Conservation (phyloP, 2,888 invertebrate species). For the Hypena proboscidalis region DNA sequence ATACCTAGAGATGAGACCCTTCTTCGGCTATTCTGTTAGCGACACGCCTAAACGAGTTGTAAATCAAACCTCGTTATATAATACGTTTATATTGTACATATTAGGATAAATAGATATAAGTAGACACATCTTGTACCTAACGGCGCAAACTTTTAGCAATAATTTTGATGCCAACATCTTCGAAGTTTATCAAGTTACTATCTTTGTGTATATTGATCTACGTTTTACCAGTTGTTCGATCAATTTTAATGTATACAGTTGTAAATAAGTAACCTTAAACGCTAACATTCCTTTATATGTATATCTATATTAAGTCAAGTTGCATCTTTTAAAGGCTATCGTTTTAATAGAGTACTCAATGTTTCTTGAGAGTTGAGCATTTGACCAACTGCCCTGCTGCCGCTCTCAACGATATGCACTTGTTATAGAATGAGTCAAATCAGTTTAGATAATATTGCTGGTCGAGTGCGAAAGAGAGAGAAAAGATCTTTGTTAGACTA, state of each 20-base stretch:
- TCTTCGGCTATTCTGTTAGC: too few species aligned
- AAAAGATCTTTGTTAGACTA: too few species aligned
- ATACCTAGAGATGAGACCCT: too few species aligned
- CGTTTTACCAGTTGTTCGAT: slow-evolving; percentile 67
- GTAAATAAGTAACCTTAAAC: slow-evolving; percentile 76
- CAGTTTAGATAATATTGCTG: too few species aligned
- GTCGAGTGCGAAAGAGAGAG: too few species aligned
- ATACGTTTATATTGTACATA: slow-evolving; percentile 79
- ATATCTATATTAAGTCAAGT: slow-evolving; percentile 40
- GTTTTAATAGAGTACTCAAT: slow-evolving; percentile 24
- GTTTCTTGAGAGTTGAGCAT: slow-evolving; percentile 6
- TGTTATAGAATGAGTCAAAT: too few species aligned
- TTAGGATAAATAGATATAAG: slow-evolving; percentile 75
- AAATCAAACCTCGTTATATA: slow-evolving; percentile 67
- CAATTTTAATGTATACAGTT: slow-evolving; percentile 63
- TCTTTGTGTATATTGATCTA: slow-evolving; percentile 76
- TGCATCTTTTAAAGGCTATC: slow-evolving; percentile 22
- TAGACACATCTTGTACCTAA: slow-evolving; percentile 82
- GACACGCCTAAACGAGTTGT: slow-evolving; percentile 68
- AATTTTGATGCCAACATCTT: slow-evolving; percentile 80
- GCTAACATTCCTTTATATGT: slow-evolving; percentile 78
- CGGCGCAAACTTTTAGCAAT: slow-evolving; percentile 78
- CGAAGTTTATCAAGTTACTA: slow-evolving; percentile 67
- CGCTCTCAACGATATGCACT: too few species aligned
- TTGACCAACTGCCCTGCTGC: too few species aligned